phyloP scores from a whole-genome alignment of 2,888 invertebrate genomes.

The Amiota mariae region DNA sequence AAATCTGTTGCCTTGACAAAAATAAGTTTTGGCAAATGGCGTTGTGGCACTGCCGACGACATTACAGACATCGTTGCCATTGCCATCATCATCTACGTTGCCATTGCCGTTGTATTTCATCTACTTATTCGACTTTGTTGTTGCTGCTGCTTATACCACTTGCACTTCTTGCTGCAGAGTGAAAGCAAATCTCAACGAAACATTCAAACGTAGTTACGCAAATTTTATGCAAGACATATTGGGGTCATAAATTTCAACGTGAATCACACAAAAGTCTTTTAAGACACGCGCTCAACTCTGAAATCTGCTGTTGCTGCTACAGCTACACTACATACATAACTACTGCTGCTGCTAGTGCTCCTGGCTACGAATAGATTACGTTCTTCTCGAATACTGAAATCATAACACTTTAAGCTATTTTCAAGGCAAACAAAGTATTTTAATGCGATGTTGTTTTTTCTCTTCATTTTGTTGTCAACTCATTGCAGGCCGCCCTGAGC shows the following conservation, averaged over 20 bases:
- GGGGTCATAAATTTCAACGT: conserved; percentile 24
- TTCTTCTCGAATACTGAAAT: not conserved
- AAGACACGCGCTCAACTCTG: conserved; percentile 8
- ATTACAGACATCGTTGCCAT: not conserved
- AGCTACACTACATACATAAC: not conserved
- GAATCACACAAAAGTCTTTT: not conserved
- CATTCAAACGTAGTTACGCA: conserved; percentile 18
- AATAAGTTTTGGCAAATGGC: conserved; percentile 22
- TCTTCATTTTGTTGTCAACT: conserved; percentile 5
- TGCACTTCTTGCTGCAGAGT: too few relatives aligned
- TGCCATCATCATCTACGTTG: not conserved
- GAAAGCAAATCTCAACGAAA: conserved; percentile 20
- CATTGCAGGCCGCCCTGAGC: conserved; percentile 85
- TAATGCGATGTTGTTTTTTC: conserved; percentile 5
- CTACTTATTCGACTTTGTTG: too few relatives aligned
- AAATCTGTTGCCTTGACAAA: conserved; percentile 30
- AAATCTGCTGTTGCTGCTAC: not conserved
- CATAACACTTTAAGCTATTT: conserved; percentile 21
- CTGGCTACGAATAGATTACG: not conserved
- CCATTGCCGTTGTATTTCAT: not conserved
- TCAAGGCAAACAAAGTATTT: not conserved
- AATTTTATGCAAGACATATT: conserved; percentile 26
- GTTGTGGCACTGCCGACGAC: conserved; percentile 11
- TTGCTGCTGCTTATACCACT: too few relatives aligned
- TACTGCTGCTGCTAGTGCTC: not conserved